A percentile compares a stretch with the other conserved stretches of the same genome.
These are phyloP conservation scores for Malachius bipustulatus DNA, from an alignment of 2,888 invertebrate species.

Conservation along the genomic window DNA sequence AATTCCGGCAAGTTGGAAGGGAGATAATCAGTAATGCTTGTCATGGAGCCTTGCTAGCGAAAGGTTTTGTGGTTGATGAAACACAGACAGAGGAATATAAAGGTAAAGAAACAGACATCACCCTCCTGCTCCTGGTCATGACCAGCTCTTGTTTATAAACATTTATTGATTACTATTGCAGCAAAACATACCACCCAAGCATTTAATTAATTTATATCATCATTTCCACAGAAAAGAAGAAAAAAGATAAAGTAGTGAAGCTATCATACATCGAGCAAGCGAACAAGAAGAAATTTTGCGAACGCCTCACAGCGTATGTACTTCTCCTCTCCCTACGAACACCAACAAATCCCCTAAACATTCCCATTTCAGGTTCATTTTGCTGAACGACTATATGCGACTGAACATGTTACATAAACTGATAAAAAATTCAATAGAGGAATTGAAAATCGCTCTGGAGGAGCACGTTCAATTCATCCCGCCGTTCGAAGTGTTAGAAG, in stretches of 20 bases:
- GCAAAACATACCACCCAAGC: not conserved
- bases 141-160: not conserved
- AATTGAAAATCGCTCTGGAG: constrained; percentile 45
- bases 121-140: no score
- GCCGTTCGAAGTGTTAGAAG: constrained; percentile 33
- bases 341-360: not conserved
- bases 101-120: constrained; percentile 18
- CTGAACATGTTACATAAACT: constrained; percentile 55
- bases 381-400: constrained; percentile 58
- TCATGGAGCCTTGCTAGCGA: constrained; percentile 56
- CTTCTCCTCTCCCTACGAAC: not conserved
- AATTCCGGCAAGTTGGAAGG: constrained; percentile 42
- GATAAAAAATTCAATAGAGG: constrained; percentile 48
- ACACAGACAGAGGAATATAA: constrained; percentile 23
- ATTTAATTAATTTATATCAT: not conserved
- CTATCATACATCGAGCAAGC: constrained; percentile 83
- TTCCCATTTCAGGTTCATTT: constrained; percentile 49
- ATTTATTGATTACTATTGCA: not conserved
- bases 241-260: constrained; percentile 41
- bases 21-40: constrained; percentile 58
- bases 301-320: constrained; percentile 40
- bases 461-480: constrained; percentile 44
- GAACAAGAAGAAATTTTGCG: constrained; percentile 69
- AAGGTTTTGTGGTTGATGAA: constrained; percentile 72
- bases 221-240: constrained; percentile 15